Conservation (phyloP, 2,797 vertebrate genomes). For the Pangasius macronema region DNA sequence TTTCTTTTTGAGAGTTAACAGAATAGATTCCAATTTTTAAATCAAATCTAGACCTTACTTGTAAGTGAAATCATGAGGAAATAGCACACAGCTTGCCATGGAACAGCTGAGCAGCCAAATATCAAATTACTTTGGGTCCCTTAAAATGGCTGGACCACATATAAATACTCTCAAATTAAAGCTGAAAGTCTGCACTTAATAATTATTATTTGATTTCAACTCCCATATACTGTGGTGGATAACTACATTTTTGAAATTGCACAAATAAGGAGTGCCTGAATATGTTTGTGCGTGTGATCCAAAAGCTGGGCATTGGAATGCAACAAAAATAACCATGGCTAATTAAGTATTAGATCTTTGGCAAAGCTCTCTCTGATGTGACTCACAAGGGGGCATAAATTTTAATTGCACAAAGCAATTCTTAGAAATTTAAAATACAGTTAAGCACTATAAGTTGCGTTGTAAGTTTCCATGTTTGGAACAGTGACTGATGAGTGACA, state of each 20-base stretch:
- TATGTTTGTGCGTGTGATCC: background rate
- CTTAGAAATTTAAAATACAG: background rate
- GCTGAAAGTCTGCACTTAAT: background rate
- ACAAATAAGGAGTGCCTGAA: background rate
- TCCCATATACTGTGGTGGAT: background rate
- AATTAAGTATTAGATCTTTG: background rate
- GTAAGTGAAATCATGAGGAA: background rate
- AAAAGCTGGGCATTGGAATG: background rate
- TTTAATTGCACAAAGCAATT: background rate
- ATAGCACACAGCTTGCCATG: background rate
- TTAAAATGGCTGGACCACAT: background rate
- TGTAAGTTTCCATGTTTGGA: background rate
- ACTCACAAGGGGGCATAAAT: background rate
- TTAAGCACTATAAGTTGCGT: background rate
- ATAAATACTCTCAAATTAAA: background rate
- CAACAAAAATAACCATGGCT: background rate
- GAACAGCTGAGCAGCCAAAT: background rate
- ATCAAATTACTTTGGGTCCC: background rate
- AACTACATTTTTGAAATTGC: background rate
- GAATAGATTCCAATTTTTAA: background rate
- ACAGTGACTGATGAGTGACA: background rate
- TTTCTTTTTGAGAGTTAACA: background rate
- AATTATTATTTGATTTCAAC: background rate
- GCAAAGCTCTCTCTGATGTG: background rate
- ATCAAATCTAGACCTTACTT: background rate